Conservation (phyloP, 2,797 vertebrate species). For the Sciurus carolinensis region DNA sequence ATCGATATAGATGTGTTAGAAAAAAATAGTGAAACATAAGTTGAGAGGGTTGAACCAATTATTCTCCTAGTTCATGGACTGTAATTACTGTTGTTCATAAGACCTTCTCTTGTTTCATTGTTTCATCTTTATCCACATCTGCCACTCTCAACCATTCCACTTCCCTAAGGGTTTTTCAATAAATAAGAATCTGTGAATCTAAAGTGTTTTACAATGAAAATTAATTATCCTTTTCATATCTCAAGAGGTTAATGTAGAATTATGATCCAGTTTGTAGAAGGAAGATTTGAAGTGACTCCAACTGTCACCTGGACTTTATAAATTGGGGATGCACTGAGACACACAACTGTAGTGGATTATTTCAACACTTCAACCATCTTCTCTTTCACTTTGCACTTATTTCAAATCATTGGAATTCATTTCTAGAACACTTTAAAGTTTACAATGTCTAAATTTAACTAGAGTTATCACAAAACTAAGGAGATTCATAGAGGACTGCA, state of each 20-base stretch:
- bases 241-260: neutral
- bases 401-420: neutral
- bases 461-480: neutral
- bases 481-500: neutral
- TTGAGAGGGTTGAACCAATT: neutral
- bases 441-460: slow-evolving; percentile 58
- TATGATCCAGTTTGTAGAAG: neutral
- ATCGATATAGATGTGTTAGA: neutral
- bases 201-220: slow-evolving; percentile 60
- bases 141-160: neutral
- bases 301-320: neutral
- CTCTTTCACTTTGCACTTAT: neutral
- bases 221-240: slow-evolving; percentile 57
- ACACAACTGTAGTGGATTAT: rapidly evolving
- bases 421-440: neutral
- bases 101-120: slow-evolving; percentile 26
- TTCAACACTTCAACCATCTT: neutral
- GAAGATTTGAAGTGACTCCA: neutral
- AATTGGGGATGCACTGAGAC: neutral
- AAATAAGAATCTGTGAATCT: slow-evolving; percentile 26
- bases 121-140: slow-evolving; percentile 55
- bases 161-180: slow-evolving; percentile 18
- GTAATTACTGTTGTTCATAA: neutral
- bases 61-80: neutral
- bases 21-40: neutral